Conservation (phyloP, 2,797 vertebrate species). For the Gambelia wislizenii region DNA sequence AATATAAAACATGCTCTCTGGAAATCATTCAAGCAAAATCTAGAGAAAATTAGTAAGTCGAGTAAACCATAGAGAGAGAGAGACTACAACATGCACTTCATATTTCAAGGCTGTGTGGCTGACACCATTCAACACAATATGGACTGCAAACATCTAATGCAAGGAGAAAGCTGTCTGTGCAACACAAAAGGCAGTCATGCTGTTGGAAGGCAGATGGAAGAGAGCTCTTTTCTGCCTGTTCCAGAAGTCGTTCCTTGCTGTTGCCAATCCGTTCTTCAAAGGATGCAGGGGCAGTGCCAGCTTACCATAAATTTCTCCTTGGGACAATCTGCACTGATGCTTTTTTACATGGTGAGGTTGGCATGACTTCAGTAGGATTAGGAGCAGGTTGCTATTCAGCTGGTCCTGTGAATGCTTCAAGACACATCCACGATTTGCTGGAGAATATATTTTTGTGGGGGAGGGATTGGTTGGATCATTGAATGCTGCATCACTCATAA, state of each 20-base stretch:
- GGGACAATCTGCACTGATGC: neutral
- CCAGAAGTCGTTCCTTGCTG: neutral
- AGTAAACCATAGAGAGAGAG: neutral
- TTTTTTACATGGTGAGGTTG: neutral
- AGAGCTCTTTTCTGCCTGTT: constrained; percentile 24
- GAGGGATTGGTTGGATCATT: neutral
- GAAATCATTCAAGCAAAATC: constrained; percentile 67
- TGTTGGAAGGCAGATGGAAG: constrained; percentile 23
- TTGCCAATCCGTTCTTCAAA: neutral
- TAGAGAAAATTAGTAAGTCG: constrained; percentile 67
- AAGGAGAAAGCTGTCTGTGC: constrained; percentile 12
- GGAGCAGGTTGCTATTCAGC: no score
- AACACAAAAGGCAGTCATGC: constrained; percentile 46
- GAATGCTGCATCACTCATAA: neutral
- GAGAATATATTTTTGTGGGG: no score
- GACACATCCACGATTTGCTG: neutral
- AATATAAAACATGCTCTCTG: constrained; percentile 62
- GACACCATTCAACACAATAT: constrained; percentile 36
- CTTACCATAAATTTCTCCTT: neutral
- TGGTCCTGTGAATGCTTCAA: neutral
- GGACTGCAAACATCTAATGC: constrained; percentile 36
- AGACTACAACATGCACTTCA: constrained; percentile 1
- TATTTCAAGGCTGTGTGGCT: constrained; percentile 43
- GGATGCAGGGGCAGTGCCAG: neutral
- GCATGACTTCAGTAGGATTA: no score